These are phyloP conservation scores for Nezara viridula DNA, from an alignment of 2,888 invertebrate genomes.

Conservation along the genomic window DNA sequence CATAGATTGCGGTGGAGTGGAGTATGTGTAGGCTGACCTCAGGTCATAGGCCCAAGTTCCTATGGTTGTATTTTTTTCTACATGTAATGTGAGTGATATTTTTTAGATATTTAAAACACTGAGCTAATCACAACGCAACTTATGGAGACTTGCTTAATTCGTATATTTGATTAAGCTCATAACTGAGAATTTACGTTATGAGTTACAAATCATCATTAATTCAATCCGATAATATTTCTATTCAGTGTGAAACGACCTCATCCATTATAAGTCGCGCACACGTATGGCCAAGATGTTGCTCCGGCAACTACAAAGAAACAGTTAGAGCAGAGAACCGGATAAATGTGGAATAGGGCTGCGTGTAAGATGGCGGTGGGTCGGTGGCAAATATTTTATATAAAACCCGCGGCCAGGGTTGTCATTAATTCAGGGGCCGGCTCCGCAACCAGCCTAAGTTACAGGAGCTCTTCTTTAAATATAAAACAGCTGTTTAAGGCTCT, in stretches of 20 bases:
- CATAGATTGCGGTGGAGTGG: no score
- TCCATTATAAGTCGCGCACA: background rate
- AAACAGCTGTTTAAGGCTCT: background rate
- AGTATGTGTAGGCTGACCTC: no score
- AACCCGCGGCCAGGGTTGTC: slow-evolving; percentile 10
- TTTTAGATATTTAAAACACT: no score
- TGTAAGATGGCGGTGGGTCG: background rate
- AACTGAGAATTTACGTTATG: no score
- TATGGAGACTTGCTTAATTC: no score
- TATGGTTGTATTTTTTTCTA: no score
- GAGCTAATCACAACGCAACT: no score
- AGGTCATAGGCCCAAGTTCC: no score
- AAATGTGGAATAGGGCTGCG: slow-evolving; percentile 25
- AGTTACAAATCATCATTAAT: no score
- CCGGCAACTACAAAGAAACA: slow-evolving; percentile 1
- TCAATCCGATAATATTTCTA: no score
- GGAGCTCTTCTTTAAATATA: slow-evolving; percentile 21
- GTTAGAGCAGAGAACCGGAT: background rate
- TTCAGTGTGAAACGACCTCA: background rate
- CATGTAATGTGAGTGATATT: no score
- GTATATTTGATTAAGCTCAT: no score
- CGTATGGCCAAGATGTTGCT: background rate
- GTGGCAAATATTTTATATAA: slow-evolving; percentile 5
- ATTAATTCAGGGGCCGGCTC: background rate
- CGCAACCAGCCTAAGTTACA: background rate